Conservation (phyloP, 2,113 vertebrate species). For the Psittacus erithacus region DNA sequence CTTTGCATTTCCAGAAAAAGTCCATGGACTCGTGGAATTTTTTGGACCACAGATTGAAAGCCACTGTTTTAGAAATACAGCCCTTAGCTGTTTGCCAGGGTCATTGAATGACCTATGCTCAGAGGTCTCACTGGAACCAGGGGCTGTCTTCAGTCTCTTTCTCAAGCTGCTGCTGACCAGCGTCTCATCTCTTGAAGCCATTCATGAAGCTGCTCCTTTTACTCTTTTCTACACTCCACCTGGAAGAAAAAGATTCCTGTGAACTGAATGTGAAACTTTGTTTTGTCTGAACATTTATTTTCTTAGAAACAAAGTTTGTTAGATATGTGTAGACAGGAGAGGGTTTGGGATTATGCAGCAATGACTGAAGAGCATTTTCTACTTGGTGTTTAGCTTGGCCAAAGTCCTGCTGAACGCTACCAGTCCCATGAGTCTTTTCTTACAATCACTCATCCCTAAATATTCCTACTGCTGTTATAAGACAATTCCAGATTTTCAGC, state of each 20-base stretch:
- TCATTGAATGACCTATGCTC: neutral
- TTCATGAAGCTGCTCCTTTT: neutral
- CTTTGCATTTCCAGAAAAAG: neutral
- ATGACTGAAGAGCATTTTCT: slow-evolving; percentile 56
- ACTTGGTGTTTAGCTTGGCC: slow-evolving; percentile 70
- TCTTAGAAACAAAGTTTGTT: neutral
- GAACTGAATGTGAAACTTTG: neutral
- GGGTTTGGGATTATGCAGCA: neutral
- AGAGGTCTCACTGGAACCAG: neutral
- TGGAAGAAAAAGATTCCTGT: neutral
- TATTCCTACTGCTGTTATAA: slow-evolving; percentile 41
- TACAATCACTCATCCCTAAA: slow-evolving; percentile 52
- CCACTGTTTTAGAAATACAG: neutral
- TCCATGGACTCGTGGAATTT: rapidly evolving
- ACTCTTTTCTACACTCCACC: neutral
- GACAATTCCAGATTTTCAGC: slow-evolving; percentile 63
- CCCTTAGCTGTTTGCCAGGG: neutral
- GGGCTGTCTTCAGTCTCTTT: neutral
- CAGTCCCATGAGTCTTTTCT: slow-evolving; percentile 51
- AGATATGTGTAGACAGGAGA: neutral
- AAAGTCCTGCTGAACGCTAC: neutral
- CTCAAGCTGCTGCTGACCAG: neutral
- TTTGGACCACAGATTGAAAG: neutral
- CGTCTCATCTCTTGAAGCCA: neutral
- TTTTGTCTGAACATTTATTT: slow-evolving; percentile 16